Evolutionary conservation across 2,888 invertebrate species (phyloP), one percentile per base, ranked within the genome.

Genomic region (Phengaris arion): DNA sequence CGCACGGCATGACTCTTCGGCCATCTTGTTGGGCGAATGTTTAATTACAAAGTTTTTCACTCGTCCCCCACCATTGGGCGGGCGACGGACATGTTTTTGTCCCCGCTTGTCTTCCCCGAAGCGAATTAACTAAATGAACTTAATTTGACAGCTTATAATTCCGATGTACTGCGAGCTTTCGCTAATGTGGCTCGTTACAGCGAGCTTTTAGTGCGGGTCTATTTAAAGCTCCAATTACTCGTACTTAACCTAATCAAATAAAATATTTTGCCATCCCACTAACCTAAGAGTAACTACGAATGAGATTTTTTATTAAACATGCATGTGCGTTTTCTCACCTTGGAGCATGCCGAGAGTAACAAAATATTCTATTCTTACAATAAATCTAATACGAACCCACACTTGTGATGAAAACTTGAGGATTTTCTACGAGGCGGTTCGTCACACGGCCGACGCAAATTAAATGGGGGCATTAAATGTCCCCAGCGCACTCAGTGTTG

Each of bases 61-160:
- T 73, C 51, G 51, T 48, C 76, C 72, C 59, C 79, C 73, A 78
- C 77, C 79, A 82, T 81, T 82, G 83, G 82, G 76, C 78, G 76
- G 75, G 77, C 76, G 78, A 78, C 78, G 78, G 80, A 77, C 69
- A 68, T 69, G 76, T 82, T 82, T 81, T 80, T 79, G 77, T 73
- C 55, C 75, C 74, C 75, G 75, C 76, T 78, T 77, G 75, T 78
- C 78, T 83, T 82, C 83, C 77, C 75, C 80, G 84, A 83, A 84
- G 77, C 77, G 78, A 80, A 84, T 83, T 83, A 81, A 82, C 80
- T 79, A 80, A 80, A 81, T 80, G 84, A 82, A 83, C 83, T 83
- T 82, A 82, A 83, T 84, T 83, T 82, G 81, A 82, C 81, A 83
- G 82, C 82, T 82, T 84, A 83, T 82, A 83, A 84, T 83, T 83